These are phyloP conservation scores for Subanguina moxae DNA, from an alignment of 1,140 invertebrate species.

Conservation along the genomic window DNA sequence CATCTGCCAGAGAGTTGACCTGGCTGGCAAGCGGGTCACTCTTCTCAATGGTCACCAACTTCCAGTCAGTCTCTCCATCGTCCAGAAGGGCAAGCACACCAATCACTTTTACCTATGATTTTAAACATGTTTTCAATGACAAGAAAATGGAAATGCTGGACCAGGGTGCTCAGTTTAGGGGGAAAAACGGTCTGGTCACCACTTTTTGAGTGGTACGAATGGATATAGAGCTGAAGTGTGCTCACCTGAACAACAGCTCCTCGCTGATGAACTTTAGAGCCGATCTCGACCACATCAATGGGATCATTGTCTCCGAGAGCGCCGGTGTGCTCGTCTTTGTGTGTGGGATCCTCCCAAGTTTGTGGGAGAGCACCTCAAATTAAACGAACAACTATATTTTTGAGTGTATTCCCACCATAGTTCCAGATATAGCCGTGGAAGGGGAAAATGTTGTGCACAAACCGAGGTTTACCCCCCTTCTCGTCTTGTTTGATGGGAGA, in stretches of 20 bases:
- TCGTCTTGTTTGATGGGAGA: slow-evolving; percentile 98
- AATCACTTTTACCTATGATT: slow-evolving; percentile 80
- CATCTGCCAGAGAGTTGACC: neutral
- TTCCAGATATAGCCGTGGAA: slow-evolving; percentile 99
- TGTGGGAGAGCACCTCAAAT: slow-evolving; percentile 77
- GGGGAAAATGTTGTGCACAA: slow-evolving; percentile 93
- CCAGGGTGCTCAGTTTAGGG: too few species aligned
- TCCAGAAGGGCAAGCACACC: slow-evolving; percentile 86
- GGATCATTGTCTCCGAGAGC: slow-evolving; percentile 97
- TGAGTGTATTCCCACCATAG: slow-evolving; percentile 69
- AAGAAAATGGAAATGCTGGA: too few species aligned
- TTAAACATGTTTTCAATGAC: too few species aligned
- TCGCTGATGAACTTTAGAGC: slow-evolving; percentile 66
- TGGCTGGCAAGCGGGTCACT: neutral
- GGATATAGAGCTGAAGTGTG: neutral
- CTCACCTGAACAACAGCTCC: slow-evolving; percentile 51
- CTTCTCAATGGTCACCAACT: slow-evolving; percentile 60
- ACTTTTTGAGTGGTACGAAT: too few species aligned
- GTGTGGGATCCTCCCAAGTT: slow-evolving; percentile 96
- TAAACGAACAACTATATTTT: too few species aligned
- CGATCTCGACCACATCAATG: slow-evolving; percentile 97
- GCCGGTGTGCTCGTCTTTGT: slow-evolving; percentile 80
- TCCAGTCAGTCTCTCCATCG: slow-evolving; percentile 99
- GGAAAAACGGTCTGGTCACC: too few species aligned
- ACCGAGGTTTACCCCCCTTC: slow-evolving; percentile 91